phyloP scores from a whole-genome alignment of 1,140 invertebrate genomes.

The Propsilocerus akamusi region DNA sequence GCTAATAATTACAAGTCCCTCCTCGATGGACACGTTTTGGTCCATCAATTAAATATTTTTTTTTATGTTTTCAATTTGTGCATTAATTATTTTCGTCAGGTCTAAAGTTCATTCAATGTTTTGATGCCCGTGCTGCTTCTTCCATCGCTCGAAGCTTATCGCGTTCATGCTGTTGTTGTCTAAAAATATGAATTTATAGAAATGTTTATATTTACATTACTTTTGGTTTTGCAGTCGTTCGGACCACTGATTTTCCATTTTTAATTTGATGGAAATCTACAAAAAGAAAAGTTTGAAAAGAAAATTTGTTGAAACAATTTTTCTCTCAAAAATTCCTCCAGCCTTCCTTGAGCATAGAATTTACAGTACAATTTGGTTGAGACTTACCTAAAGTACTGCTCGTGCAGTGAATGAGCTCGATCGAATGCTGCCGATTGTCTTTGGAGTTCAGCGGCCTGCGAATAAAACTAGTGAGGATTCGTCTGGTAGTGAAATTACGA shows the following conservation, averaged over 20 bases:
- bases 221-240: not conserved
- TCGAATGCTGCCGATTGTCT: conserved; percentile 14
- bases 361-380: too few relatives aligned
- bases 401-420: conserved; percentile 13
- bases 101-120: not conserved
- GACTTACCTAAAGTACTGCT: conserved; percentile 23
- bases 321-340: not conserved
- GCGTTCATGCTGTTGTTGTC: not conserved
- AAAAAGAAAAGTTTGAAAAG: not conserved
- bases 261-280: not conserved
- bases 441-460: conserved; percentile 25
- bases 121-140: not conserved
- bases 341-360: not conserved
- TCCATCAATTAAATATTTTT: too few relatives aligned
- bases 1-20: too few relatives aligned
- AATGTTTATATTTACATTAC: not conserved
- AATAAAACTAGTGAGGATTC: conserved; percentile 22
- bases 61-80: too few relatives aligned
- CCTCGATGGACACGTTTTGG: too few relatives aligned
- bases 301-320: not conserved
- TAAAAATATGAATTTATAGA: not conserved
- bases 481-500: not conserved
- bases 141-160: not conserved
- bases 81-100: not conserved
- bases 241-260: not conserved